phyloP scores from a whole-genome alignment of 2,113 vertebrate species.

The Corythornis vintsioides region DNA sequence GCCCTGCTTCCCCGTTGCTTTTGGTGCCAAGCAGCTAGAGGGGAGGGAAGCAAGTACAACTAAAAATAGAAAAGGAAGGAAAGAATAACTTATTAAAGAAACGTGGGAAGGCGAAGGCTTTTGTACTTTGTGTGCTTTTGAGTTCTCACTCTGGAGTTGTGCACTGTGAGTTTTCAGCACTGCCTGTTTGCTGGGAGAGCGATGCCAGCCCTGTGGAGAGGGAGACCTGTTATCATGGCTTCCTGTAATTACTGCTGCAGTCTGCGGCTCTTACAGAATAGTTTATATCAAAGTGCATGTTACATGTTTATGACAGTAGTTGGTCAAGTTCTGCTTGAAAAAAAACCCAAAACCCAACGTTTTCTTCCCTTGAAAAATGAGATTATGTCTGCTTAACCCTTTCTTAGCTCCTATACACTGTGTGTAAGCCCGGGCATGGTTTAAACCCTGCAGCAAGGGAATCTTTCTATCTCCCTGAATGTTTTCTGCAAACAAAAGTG shows the following conservation, averaged over 20 bases:
- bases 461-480: background rate
- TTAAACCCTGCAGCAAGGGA: background rate
- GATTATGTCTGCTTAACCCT: slow-evolving; percentile 60
- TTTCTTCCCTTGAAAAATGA: slow-evolving; percentile 49
- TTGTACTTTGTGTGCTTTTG: slow-evolving; percentile 10
- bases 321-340: slow-evolving; percentile 71
- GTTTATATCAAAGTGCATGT: slow-evolving; percentile 68
- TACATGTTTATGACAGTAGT: slow-evolving; percentile 70
- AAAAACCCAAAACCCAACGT: slow-evolving; percentile 13
- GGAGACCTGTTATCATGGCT: slow-evolving; percentile 70
- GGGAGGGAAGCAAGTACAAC: slow-evolving; percentile 19
- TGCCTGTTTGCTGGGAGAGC: slow-evolving; percentile 29
- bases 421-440: background rate
- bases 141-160: slow-evolving; percentile 18
- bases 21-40: slow-evolving; percentile 27
- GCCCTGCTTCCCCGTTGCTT: background rate
- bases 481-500: slow-evolving; percentile 12
- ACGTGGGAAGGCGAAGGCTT: slow-evolving; percentile 18
- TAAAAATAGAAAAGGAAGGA: slow-evolving; percentile 56
- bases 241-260: slow-evolving; percentile 77
- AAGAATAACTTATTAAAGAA: slow-evolving; percentile 43
- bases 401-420: background rate
- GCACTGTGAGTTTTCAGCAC: slow-evolving; percentile 28
- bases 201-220: slow-evolving; percentile 54
- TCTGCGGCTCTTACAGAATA: slow-evolving; percentile 68